These are phyloP conservation scores for Callithrix jacchus DNA, from an alignment of 2,113 vertebrate species.

Conservation along the genomic window DNA sequence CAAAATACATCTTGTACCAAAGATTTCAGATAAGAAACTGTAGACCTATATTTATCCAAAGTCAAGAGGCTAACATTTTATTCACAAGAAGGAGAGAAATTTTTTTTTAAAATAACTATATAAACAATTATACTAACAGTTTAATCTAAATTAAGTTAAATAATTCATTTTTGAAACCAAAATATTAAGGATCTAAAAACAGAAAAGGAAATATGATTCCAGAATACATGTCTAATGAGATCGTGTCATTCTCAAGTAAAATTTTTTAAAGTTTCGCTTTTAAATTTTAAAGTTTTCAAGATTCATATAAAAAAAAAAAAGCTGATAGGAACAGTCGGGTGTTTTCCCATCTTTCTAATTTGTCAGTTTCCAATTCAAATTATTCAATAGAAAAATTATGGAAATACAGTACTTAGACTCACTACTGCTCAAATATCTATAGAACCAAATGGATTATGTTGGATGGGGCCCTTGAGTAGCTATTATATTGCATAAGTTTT, in stretches of 20 bases:
- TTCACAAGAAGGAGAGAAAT: neutral
- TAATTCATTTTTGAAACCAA: conserved; percentile 69
- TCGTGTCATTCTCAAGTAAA: conserved; percentile 7
- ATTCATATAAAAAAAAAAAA: neutral
- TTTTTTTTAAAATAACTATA: neutral
- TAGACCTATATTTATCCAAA: neutral
- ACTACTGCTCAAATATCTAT: neutral
- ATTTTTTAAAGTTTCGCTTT: no score
- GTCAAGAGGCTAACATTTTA: neutral
- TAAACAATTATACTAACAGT: neutral
- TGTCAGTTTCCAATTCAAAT: neutral
- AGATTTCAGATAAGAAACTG: neutral
- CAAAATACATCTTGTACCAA: neutral
- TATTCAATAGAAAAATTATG: conserved; percentile 34
- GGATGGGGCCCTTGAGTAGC: fast-evolving
- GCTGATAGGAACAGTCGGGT: neutral
- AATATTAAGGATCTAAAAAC: conserved; percentile 57
- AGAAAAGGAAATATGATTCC: neutral
- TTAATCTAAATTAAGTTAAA: conserved; percentile 40
- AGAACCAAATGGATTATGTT: neutral
- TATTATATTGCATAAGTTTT: neutral
- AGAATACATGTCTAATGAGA: neutral
- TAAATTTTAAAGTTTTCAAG: neutral
- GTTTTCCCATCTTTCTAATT: neutral
- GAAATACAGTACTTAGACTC: neutral